phyloP scores from a whole-genome alignment of 2,797 vertebrate genomes.

The Babyrousa celebensis region DNA sequence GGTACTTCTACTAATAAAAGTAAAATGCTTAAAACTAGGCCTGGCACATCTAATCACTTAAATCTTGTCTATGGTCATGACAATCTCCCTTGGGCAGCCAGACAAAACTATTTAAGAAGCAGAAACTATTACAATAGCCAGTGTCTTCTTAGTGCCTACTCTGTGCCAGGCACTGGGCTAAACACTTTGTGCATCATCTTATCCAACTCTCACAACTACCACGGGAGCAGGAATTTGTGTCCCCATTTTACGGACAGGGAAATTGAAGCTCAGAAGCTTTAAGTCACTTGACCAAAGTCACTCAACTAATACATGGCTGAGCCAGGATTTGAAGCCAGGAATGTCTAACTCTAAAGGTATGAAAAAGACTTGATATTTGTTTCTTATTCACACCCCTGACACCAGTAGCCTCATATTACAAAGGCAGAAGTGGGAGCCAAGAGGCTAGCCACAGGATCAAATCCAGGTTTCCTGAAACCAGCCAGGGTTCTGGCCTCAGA shows the following conservation, averaged over 20 bases:
- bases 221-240: neutral
- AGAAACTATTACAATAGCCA: neutral
- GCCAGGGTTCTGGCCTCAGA: neutral
- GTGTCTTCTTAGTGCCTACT: neutral
- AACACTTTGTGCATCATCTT: neutral
- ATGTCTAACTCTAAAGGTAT: neutral
- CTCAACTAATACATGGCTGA: conserved; percentile 7
- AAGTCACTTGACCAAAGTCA: conserved; percentile 18
- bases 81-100: neutral
- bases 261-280: neutral
- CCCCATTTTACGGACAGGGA: neutral
- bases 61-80: neutral
- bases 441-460: neutral
- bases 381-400: neutral
- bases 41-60: conserved; percentile 2
- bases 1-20: conserved; percentile 20
- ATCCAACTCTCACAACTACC: neutral
- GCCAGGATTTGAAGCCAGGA: conserved; percentile 53
- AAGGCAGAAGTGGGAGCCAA: neutral
- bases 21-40: conserved; percentile 23
- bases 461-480: neutral
- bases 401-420: neutral
- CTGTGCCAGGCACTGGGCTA: neutral
- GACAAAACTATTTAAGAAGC: neutral
- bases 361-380: neutral